Evolutionary conservation across 2,888 invertebrate genomes (phyloP).

Genomic region (Spodoptera exigua): DNA sequence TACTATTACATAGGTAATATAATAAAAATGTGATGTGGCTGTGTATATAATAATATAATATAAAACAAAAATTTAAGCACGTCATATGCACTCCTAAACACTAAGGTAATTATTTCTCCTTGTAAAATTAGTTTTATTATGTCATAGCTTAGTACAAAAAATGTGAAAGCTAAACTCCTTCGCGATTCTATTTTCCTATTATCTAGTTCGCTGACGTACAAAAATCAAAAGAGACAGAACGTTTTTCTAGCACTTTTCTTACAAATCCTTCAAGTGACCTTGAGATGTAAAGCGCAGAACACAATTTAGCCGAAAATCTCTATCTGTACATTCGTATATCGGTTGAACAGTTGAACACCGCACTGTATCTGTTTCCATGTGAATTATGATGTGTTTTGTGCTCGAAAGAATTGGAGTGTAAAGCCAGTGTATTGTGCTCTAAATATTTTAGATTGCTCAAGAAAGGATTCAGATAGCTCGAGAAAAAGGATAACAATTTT

Average conservation of each 20-base stretch:
- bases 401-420: conserved; percentile 17
- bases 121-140: too few relatives aligned
- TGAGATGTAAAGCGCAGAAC: conserved; percentile 17
- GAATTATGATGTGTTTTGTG: conserved; percentile 30
- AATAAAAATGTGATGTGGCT: too few relatives aligned
- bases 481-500: neutral
- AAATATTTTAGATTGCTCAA: conserved; percentile 9
- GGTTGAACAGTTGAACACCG: conserved; percentile 7
- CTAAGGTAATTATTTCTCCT: too few relatives aligned
- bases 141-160: neutral
- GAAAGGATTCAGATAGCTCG: neutral
- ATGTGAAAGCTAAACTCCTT: neutral
- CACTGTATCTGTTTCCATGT: conserved; percentile 40
- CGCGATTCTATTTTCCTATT: neutral
- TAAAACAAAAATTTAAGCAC: too few relatives aligned
- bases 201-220: neutral
- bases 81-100: too few relatives aligned
- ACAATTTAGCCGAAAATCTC: conserved; percentile 9
- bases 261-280: conserved; percentile 16
- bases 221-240: neutral
- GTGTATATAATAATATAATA: too few relatives aligned
- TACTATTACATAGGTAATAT: too few relatives aligned
- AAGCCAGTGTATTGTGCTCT: conserved; percentile 8
- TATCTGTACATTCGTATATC: conserved; percentile 23
- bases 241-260: neutral